Percentiles rank a stretch among this genome's conserved stretches.
Evolutionary conservation across 2,888 invertebrate genomes (phyloP).

Genomic region (Nebria brevicollis): DNA sequence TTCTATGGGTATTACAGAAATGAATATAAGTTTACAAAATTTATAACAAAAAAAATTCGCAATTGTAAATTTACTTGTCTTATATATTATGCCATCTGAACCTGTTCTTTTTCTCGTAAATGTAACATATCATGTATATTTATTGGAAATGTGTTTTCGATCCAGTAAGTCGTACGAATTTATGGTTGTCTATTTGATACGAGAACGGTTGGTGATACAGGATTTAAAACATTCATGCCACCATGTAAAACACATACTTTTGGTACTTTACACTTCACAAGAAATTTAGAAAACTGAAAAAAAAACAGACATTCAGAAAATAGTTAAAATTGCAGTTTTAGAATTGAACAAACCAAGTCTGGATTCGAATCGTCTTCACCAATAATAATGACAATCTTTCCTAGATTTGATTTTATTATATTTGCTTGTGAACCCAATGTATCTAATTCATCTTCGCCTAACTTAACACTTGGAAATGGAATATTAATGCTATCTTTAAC

Average conservation of each 20-base stretch:
- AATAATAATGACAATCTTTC: slow-evolving; percentile 79
- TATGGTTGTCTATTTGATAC: slow-evolving; percentile 50
- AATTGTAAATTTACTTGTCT: no score
- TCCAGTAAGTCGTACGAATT: neutral
- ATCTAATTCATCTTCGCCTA: slow-evolving; percentile 76
- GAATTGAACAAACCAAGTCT: slow-evolving; percentile 69
- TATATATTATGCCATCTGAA: no score
- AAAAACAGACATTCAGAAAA: slow-evolving; percentile 49
- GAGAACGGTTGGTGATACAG: slow-evolving; percentile 71
- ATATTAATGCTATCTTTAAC: slow-evolving; percentile 87
- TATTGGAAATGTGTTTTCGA: no score
- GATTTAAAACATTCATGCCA: slow-evolving; percentile 82
- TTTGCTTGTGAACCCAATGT: slow-evolving; percentile 74
- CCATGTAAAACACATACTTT: slow-evolving; percentile 89
- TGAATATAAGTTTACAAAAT: no score
- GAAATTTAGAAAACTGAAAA: slow-evolving; percentile 84
- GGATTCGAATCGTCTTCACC: slow-evolving; percentile 83
- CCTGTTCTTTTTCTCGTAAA: no score
- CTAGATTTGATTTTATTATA: slow-evolving; percentile 70
- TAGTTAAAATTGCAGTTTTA: slow-evolving; percentile 53
- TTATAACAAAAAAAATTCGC: no score
- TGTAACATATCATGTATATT: no score
- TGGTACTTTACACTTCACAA: slow-evolving; percentile 80
- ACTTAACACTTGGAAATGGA: slow-evolving; percentile 83
- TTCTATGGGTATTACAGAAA: no score